Evolutionary conservation across 30 jellyfish, hydroid and myxozoan species (phyloP), one percentile per base, ranked within the genome.

Genomic region (Nemopilema nomurai): DNA sequence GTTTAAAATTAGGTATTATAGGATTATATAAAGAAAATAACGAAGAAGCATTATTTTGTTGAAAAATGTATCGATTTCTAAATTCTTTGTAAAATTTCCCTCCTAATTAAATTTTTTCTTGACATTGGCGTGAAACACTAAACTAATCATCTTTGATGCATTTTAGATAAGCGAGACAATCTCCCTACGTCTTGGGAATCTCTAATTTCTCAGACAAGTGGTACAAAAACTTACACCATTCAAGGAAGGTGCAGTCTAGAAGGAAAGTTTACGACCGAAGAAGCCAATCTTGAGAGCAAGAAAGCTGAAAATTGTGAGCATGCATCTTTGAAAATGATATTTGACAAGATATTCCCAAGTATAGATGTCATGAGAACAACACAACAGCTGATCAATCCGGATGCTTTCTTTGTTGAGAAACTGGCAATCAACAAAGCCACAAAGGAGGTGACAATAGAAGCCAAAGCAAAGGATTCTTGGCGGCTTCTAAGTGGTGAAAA

Each of bases 381-480:
- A 0, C 74, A 68, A 16, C 24, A 53, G 28, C 71, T 82, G 50
- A 82, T 82, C n/a, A 28, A 32, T 28, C 76, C 91, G 0, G 91
- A 82, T 32, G 28, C 53, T 22, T 82, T 64, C 70, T 74, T 27
- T 51, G 7, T 82, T 50, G 68, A 70, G 21, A 64, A 51, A 69
- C 49, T 82, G 33, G 77, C 67, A 53, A 57, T 82, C 18, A 66
- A 22, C 28, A 82, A 68, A 50, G 50, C 30, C 19, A 67, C 68
- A 23, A 69, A 68, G 20, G 77, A 64, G 41, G 77, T 82, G 72
- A 70, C 72, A 26, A 28, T 82, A 3, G 72, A 68, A 4, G 83
- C 77, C 0, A 49, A 24, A 51, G 85, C 83, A 1, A 82, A 82
- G 27, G 91, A 82, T 22, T 84, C 62, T 51, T 77, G 67, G 87